Conservation (phyloP, 2,797 vertebrate species). For the Pipistrellus kuhlii region DNA sequence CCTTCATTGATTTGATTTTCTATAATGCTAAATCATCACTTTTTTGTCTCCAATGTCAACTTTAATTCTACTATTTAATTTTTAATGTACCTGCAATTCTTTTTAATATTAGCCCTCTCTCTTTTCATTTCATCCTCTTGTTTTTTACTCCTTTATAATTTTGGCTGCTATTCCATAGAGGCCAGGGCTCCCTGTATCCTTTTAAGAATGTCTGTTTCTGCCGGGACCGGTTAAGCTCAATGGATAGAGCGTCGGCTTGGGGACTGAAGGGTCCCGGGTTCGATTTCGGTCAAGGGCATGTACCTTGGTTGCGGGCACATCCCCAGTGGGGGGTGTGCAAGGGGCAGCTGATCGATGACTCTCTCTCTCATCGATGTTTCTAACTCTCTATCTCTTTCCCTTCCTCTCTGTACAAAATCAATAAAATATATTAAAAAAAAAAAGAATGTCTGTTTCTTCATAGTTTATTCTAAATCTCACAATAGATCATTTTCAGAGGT, state of each 20-base stretch:
- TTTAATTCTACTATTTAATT: slow-evolving; percentile 32
- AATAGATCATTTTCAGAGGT: neutral
- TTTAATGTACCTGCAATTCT: slow-evolving; percentile 8
- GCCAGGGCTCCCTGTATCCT: neutral
- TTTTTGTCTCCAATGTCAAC: neutral
- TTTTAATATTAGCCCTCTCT: neutral
- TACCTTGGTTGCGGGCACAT: too few species aligned
- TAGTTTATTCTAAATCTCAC: neutral
- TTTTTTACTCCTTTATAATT: neutral
- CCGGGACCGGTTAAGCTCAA: too few species aligned
- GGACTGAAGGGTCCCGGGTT: too few species aligned
- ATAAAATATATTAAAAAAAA: too few species aligned
- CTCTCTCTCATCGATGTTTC: too few species aligned
- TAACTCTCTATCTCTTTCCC: too few species aligned
- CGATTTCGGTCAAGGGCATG: too few species aligned
- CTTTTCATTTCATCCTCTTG: neutral
- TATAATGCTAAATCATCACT: neutral
- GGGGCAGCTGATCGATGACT: too few species aligned
- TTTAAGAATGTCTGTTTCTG: neutral
- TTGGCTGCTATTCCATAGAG: neutral
- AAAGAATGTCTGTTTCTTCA: neutral
- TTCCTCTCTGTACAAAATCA: too few species aligned
- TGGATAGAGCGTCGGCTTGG: too few species aligned
- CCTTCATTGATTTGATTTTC: slow-evolving; percentile 41
- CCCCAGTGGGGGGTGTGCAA: too few species aligned